Base-by-base conservation (phyloP, 1,140 invertebrate genomes). In the Philotrypesis tridentata region DNA sequence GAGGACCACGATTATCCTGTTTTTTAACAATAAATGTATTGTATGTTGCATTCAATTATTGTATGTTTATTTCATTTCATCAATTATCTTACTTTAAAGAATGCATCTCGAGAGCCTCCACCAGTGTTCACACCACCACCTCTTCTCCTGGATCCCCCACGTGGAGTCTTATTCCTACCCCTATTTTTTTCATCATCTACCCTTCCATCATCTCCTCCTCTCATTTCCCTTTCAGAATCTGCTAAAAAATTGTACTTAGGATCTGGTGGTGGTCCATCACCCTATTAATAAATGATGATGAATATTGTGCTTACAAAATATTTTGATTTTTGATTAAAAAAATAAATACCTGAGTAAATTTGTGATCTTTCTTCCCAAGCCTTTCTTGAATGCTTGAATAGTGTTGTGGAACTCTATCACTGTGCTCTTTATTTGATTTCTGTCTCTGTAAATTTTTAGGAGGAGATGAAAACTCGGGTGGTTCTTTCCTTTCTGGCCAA, bases 161-260 rank as follows among this genome's bases (percentile, higher is more conserved):
- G 85, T 1, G 79, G 60, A 31, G 81, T 40, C 84, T 84, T 88
- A 40, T 86, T 88, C 7, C 87, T 86, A 21, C 80, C 86, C 82
- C 80, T 90, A 68, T 85, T 89, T 71, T 87, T 88, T 12, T 85
- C 86, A 29, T 84, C 87, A 6, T 90, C 89, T 31, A 7, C 17
- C 71, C 81, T 89, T 12, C 23, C n/a, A 67, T 79, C 84, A 67
- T 87, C 86, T 25, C 29, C 37, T 37, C 43, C 72, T 43, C 80
- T 67, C 76, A 88, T 87, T 80, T 92, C 92, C 48, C 92, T 86
- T 80, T 92, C 91, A 8, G 87, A 86, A 87, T 93, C 92, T 17
- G 91, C 91, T 61, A 93, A 85, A 68, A 92, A 93, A 79, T 92
- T 93, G 70, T 92, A 92, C 65, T 90, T 90, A 72, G 92, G 92